phyloP scores from a whole-genome alignment of 2,113 vertebrate species.

The Odocoileus hemionus region DNA sequence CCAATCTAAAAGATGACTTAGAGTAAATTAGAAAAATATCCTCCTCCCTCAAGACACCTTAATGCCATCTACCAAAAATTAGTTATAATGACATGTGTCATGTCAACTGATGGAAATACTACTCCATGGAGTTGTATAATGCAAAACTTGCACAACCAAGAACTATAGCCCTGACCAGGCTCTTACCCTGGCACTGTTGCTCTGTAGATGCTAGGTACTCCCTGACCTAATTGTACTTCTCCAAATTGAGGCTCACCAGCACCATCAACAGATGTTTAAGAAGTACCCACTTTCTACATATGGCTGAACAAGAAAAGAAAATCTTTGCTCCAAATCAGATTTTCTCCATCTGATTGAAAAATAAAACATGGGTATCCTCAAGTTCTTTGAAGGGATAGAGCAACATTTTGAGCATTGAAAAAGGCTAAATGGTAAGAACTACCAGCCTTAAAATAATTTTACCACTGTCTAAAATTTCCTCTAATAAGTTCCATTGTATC shows the following conservation, averaged over 20 bases:
- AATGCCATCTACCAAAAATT: neutral
- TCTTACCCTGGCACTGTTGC: neutral
- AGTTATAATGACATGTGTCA: neutral
- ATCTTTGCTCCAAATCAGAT: neutral
- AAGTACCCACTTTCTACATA: neutral
- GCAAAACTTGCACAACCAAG: neutral
- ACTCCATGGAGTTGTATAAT: neutral
- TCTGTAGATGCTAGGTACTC: neutral
- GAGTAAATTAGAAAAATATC: neutral
- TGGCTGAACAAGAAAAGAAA: neutral
- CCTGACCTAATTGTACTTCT: neutral
- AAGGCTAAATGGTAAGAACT: neutral
- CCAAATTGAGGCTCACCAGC: neutral
- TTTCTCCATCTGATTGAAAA: neutral
- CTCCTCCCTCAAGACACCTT: neutral
- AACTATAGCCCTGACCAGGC: neutral
- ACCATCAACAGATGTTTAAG: neutral
- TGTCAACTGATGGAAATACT: neutral
- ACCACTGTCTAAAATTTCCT: neutral
- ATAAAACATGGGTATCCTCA: neutral
- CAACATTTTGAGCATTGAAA: neutral
- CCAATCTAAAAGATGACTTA: neutral
- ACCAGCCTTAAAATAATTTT: neutral
- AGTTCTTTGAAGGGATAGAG: neutral
- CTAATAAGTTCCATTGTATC: neutral